Conservation (phyloP, 1,140 invertebrate genomes). For the Drosophila paulistorum region DNA sequence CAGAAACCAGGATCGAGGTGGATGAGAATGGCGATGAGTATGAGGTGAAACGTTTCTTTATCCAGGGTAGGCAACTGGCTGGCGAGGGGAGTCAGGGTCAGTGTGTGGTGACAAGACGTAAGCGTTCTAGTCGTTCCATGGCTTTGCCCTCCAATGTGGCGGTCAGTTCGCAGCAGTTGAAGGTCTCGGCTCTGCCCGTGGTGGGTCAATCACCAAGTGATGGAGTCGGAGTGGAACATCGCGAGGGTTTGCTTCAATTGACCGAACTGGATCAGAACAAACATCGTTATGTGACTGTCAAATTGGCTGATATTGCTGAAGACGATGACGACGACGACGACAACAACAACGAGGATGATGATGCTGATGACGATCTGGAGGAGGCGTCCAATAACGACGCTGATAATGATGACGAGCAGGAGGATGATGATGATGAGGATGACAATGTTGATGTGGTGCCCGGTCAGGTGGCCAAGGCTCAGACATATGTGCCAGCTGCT, state of each 20-base stretch:
- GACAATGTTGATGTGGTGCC: not conserved
- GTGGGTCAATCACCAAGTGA: not conserved
- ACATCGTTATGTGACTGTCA: slow-evolving; percentile 56
- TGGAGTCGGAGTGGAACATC: slow-evolving; percentile 38
- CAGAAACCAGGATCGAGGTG: slow-evolving; percentile 71
- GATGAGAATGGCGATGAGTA: slow-evolving; percentile 78
- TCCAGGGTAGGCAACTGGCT: slow-evolving; percentile 67
- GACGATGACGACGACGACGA: slow-evolving; percentile 7
- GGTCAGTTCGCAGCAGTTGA: slow-evolving; percentile 55
- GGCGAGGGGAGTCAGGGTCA: slow-evolving; percentile 72
- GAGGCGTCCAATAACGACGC: slow-evolving; percentile 12
- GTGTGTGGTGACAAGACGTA: slow-evolving; percentile 70
- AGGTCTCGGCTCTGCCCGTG: slow-evolving; percentile 20
- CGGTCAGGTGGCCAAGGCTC: slow-evolving; percentile 20
- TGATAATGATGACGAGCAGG: slow-evolving; percentile 13
- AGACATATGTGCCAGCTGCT: slow-evolving; percentile 46
- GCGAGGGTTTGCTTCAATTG: slow-evolving; percentile 26
- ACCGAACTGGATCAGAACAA: slow-evolving; percentile 30
- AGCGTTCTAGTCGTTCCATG: slow-evolving; percentile 45
- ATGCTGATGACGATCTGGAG: slow-evolving; percentile 16
- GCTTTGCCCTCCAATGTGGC: slow-evolving; percentile 5
- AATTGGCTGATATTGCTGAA: slow-evolving; percentile 16
- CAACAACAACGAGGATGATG: not conserved
- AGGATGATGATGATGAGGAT: not conserved
- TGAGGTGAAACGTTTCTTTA: slow-evolving; percentile 72